Conservation (phyloP, 2,113 vertebrate species). For the Mormyrus lacerda region DNA sequence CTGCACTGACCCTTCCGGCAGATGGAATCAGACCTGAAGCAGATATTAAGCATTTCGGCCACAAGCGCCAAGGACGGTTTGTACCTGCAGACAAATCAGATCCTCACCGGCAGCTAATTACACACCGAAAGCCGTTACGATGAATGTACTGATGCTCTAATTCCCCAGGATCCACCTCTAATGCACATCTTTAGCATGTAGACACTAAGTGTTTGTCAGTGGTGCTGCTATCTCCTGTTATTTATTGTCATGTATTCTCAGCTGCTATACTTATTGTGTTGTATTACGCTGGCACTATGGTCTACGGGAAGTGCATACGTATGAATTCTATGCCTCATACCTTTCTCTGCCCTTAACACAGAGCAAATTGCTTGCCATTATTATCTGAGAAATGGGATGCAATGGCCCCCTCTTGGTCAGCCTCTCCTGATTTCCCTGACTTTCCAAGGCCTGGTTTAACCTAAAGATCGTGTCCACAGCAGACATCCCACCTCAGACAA, state of each 20-base stretch:
- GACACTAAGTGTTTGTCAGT: neutral
- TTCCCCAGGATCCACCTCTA: neutral
- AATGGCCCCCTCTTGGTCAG: too few species aligned
- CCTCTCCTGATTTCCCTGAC: neutral
- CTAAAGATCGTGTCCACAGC: neutral
- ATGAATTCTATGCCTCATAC: neutral
- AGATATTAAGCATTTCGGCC: neutral
- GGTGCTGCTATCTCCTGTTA: neutral
- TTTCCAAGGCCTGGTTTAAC: neutral
- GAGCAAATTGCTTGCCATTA: neutral
- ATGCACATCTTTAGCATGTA: neutral
- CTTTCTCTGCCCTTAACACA: neutral
- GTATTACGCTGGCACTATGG: neutral
- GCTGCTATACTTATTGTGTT: neutral
- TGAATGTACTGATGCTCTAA: neutral
- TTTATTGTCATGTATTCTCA: neutral
- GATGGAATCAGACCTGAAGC: neutral
- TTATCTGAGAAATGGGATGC: neutral
- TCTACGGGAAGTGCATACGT: neutral
- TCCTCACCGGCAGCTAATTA: neutral
- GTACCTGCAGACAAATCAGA: neutral
- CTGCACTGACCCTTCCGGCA: neutral
- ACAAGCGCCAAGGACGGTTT: neutral
- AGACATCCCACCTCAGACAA: too few species aligned
- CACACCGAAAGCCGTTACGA: neutral